Percentiles rank a stretch among this genome's conserved stretches.
phyloP scores from a whole-genome alignment of 2,888 invertebrate genomes.

The Drosophila borborema region DNA sequence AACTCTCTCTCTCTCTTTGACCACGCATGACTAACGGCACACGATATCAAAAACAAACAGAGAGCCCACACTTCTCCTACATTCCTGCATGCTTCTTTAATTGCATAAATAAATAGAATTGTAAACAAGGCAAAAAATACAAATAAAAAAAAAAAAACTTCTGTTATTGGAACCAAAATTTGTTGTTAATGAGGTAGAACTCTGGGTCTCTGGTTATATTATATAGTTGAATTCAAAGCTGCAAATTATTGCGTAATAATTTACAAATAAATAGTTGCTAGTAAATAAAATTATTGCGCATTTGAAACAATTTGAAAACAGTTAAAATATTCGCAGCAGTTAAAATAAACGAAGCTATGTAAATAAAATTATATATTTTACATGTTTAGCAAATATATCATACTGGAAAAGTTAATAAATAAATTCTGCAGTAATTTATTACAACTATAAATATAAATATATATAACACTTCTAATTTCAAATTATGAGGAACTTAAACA shows the following conservation, averaged over 20 bases:
- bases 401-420: not conserved
- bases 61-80: slow-evolving; percentile 1
- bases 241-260: not conserved
- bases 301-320: not conserved
- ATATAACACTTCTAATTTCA: no score
- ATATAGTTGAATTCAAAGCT: not conserved
- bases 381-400: not conserved
- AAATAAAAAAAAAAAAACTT: not conserved
- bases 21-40: slow-evolving; percentile 56
- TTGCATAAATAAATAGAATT: slow-evolving; percentile 56
- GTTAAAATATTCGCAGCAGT: no score
- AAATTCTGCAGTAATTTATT: not conserved
- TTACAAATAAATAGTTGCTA: slow-evolving; percentile 4
- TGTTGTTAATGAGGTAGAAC: slow-evolving; percentile 22
- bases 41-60: slow-evolving; percentile 29
- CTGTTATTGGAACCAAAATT: slow-evolving; percentile 12
- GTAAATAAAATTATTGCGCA: not conserved
- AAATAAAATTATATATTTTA: not conserved
- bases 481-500: no score
- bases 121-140: slow-evolving; percentile 29
- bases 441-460: not conserved
- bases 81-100: slow-evolving; percentile 46
- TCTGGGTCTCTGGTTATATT: not conserved
- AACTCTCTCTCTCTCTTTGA: slow-evolving; percentile 11
- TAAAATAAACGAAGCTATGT: not conserved